Conservation (phyloP, 2,888 invertebrate genomes). For the Calameuta idolon region DNA sequence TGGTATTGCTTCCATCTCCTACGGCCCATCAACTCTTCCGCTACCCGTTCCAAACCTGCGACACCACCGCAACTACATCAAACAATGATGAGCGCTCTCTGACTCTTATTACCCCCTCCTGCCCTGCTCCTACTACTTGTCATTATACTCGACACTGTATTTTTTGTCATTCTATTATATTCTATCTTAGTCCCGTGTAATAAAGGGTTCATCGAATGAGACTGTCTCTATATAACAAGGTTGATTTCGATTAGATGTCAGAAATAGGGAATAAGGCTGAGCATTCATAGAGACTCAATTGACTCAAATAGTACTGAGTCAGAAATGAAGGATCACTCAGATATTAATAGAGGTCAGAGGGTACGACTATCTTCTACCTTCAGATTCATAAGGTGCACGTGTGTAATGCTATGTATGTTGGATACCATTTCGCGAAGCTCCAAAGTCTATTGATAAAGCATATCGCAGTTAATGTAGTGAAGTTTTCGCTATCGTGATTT, state of each 20-base stretch:
- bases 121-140: neutral
- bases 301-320: neutral
- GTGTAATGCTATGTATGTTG: neutral
- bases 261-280: neutral
- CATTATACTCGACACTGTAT: neutral
- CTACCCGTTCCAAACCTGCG: constrained; percentile 94
- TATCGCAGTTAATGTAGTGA: neutral
- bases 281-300: neutral
- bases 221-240: neutral
- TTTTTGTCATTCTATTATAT: neutral
- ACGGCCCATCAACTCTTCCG: constrained; percentile 97
- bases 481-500: neutral
- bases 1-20: constrained; percentile 96
- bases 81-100: constrained; percentile 52
- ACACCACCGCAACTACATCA: constrained; percentile 64
- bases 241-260: neutral
- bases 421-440: neutral
- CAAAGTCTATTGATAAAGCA: neutral
- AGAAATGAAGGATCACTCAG: neutral
- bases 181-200: neutral
- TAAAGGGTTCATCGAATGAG: neutral
- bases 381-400: neutral
- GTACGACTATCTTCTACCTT: neutral
- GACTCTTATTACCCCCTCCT: neutral
- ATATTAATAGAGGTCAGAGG: neutral